Base-by-base conservation (phyloP, 1,140 invertebrate genomes). In the Hycleus phaleratus region DNA sequence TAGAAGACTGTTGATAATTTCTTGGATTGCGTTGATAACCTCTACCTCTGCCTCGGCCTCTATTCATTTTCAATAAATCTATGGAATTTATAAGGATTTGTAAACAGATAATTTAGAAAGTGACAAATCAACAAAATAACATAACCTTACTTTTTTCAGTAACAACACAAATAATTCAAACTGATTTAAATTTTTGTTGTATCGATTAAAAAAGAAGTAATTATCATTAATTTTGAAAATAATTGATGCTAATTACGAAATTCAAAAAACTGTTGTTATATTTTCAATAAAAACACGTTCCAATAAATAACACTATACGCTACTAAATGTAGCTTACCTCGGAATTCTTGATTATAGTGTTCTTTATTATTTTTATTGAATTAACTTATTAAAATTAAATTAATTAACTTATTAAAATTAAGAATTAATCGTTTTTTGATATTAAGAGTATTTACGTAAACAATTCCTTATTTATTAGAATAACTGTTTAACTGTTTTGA, bases 11-110 rank as follows among this genome's bases (percentile, higher is more conserved):
- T 32, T 18, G 42, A 12, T 53, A 12, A 26, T n/a, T 53, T 11
- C 43, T 53, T 7, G 32, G 7, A 32, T 46, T 24, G 11, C 52
- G 9, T 26, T 10, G 38, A 47, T 38, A 53, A 26, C 52, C 45
- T 39, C 52, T 55, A 38, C 44, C 52, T 55, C 45, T 46, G 4
- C 43, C 44, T 24, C 52, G 45, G 45, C 46, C 11, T 7, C 42
- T n/a, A 46, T 47, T 46, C 45, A 55, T 55, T 55, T 38, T 55
- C 18, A 18, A 18, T 18, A 18, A 18, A 9, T 51, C 5, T 11
- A 38, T 12, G 7, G 39, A 8, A 40, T 7, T 11, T 3, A 51
- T 42, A n/a, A 12, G 32, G 3, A 51, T 18, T 42, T 42, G 26
- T 25, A 24, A 51, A 51, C 12, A 18, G 18, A 18, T 18, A 38